Conservation (phyloP, 2,113 vertebrate genomes). For the Barnardius zonarius region DNA sequence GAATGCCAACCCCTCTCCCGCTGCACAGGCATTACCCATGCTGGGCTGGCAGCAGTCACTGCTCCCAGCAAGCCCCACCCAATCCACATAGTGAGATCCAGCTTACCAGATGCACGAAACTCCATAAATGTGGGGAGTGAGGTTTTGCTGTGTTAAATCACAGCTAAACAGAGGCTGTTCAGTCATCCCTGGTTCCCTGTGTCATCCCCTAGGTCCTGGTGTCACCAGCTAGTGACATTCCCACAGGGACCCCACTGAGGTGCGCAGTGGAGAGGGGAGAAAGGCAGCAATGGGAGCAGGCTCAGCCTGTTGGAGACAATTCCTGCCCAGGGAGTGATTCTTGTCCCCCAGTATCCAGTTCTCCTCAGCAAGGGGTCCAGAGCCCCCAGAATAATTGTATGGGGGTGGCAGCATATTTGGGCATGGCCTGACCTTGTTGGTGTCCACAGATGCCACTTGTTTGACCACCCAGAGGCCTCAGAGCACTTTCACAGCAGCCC, state of each 20-base stretch:
- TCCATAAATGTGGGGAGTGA: neutral
- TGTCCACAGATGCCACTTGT: neutral
- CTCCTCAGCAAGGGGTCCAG: neutral
- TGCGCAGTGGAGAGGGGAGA: neutral
- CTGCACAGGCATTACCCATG: fast-evolving
- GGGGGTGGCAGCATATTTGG: neutral
- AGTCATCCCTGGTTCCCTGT: neutral
- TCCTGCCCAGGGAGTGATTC: neutral
- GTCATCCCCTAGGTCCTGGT: neutral
- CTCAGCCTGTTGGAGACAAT: neutral
- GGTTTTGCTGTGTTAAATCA: neutral
- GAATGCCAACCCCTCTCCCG: fast-evolving
- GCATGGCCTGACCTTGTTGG: neutral
- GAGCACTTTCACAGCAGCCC: neutral
- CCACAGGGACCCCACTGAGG: neutral
- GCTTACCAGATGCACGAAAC: neutral
- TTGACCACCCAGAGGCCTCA: neutral
- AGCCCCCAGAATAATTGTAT: neutral
- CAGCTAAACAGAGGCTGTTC: neutral
- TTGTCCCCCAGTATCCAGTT: neutral
- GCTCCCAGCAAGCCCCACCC: neutral
- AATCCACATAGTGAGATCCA: neutral
- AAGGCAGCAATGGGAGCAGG: neutral
- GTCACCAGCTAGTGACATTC: fast-evolving
- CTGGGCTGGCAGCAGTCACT: neutral